Base-by-base conservation (phyloP, 2,888 invertebrate genomes). In the Clunio marinus region DNA sequence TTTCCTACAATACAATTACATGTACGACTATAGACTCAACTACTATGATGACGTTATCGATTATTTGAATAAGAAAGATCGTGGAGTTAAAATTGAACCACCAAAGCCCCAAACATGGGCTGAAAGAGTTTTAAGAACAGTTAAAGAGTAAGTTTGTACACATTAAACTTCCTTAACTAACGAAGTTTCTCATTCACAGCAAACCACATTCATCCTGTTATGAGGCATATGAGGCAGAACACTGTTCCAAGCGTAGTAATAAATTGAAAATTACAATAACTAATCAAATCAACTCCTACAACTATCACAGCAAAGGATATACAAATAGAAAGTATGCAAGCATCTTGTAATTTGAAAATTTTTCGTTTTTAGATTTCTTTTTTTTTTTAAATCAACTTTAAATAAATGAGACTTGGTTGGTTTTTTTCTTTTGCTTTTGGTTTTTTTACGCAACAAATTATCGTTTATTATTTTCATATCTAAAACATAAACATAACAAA, bases 31-130 rank as follows among this genome's bases (percentile, higher is more conserved):
- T 81, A 86, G 88, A 80, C 85, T 86, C 78, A 91, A 89, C 80
- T 93, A 93, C 77, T 93, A 92, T 79, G 86, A 91, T 76, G 91
- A 92, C 76, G 87, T 90, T 70, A 89, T 93, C 77, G 86, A 88
- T 75, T 93, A 88, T 80, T 78, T 93, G 79, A 88, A 93, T 77
- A 85, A 87, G 75, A 84, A 89, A 73, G 84, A 87, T 78, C 82
- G 82, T 72, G 92, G 92, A 0, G 75, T 85, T 63, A 71, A 74
- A 22, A 83, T 87, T 60, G 91, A 91, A 73, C 82, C 83, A 70
- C 93, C 92, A 1, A 82, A 86, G 68, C 86, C 92, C 15, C 89
- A 92, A 79, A 91, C 91, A 28, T 93, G 93, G 93, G 88, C 88
- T 60, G 93, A 93, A 77, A 84, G 93, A 68, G 87, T 86, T 45